Evolutionary conservation across 2,113 vertebrate genomes (phyloP).

Genomic region (Dolichallabes microphthalmus): DNA sequence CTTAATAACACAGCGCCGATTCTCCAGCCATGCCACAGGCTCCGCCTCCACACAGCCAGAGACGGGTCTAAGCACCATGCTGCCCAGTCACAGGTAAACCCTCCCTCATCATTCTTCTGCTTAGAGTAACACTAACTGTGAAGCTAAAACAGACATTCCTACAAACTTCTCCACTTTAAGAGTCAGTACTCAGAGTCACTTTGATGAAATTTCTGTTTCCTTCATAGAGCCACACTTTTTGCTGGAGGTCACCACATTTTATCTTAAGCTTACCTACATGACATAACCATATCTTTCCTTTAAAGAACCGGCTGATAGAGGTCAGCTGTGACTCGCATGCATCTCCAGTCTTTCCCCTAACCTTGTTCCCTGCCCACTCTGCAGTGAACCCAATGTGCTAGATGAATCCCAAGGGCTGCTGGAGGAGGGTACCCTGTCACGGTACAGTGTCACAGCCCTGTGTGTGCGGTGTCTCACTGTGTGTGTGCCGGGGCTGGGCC

Average conservation of each 20-base stretch:
- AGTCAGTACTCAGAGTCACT: background rate
- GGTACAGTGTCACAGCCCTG: constrained; percentile 88
- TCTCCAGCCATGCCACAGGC: constrained; percentile 94
- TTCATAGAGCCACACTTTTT: constrained; percentile 20
- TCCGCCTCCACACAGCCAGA: constrained; percentile 82
- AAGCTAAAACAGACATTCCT: background rate
- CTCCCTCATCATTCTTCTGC: background rate
- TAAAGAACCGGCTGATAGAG: constrained; percentile 34
- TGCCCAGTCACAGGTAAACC: constrained; percentile 95
- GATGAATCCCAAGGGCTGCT: constrained; percentile 99
- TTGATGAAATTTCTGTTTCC: background rate
- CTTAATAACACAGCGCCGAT: constrained; percentile 84
- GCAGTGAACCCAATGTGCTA: constrained; percentile 99
- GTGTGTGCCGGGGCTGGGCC: constrained; percentile 85
- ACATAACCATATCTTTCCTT: constrained; percentile 31
- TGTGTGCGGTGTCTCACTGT: constrained; percentile 69
- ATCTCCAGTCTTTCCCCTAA: constrained; percentile 65
- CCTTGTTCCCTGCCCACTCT: constrained; percentile 82
- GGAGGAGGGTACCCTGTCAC: constrained; percentile 99
- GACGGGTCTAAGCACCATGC: constrained; percentile 79
- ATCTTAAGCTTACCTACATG: constrained; percentile 13
- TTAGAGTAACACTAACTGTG: background rate
- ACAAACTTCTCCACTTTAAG: background rate
- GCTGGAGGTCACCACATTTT: constrained; percentile 31
- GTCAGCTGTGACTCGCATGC: constrained; percentile 64